Evolutionary conservation across 2,113 vertebrate genomes (phyloP), one percentile per base, ranked within the genome.

Genomic region (Holacanthus passer): DNA sequence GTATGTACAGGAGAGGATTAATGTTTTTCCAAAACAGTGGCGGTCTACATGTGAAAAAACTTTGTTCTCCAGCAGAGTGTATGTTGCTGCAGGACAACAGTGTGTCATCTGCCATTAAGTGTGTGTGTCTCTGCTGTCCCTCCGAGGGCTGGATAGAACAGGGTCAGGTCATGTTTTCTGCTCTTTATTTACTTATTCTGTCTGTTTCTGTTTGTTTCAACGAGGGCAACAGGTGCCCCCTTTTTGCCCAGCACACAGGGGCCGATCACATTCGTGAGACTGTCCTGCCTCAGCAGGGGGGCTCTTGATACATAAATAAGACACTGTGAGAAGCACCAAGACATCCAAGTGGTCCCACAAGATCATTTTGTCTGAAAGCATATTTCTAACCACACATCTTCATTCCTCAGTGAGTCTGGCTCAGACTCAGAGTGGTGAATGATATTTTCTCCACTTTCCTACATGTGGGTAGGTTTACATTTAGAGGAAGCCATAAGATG

Each of bases 161-260:
- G 56, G 90, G 85, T 88, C 71, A 83, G 88, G 88, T 87, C 82
- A 78, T 83, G 86, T 86, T 90, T 88, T 72, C 76, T 86, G 65
- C 50, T 80, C 77, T 91, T 92, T 91, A 89, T 93, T 93, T 93
- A 93, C 91, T 82, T 70, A 77, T 69, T 83, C 77, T 91, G 91
- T 93, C 92, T 47, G 43, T 80, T 59, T 87, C 43, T 73, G 60
- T 92, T 89, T 69, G 67, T 77, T 77, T 86, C 77, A 90, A 47
- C 29, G 2, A 7, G n/a, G 55, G 67, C 76, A 90, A 91, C 87
- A 89, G 81, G 83, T 90, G 76, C 14, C 31, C 55, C 37, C 62
- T 85, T 78, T 79, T 63, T 50, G 12, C 76, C 73, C 24, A 43
- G 37, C 60, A 56, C 41, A 77, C 55, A 67, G 11, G 20, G 45